These are phyloP conservation scores for Terrapene triunguis DNA, from an alignment of 2,113 vertebrate species.

Conservation along the genomic window DNA sequence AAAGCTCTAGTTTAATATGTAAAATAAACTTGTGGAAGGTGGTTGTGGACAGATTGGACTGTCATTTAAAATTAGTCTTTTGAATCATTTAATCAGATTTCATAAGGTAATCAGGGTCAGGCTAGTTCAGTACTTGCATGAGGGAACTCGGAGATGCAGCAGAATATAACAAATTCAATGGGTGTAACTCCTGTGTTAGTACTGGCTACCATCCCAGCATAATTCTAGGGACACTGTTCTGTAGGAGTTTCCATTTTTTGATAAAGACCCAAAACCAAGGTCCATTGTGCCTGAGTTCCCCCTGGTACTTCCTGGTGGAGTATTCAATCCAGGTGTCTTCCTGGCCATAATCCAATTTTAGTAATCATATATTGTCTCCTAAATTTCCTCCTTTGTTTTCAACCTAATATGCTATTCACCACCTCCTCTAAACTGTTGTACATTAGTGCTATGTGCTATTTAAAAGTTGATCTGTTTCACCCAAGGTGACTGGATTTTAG, in stretches of 20 bases:
- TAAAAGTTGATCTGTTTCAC: neutral
- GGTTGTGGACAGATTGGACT: neutral
- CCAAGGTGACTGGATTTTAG: neutral
- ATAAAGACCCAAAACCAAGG: neutral
- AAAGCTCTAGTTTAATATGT: neutral
- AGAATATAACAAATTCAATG: too few relatives aligned
- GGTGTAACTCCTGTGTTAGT: too few relatives aligned
- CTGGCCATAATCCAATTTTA: neutral
- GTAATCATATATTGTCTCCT: neutral
- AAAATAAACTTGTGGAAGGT: neutral
- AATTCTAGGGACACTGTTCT: too few relatives aligned
- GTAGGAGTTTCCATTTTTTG: too few relatives aligned
- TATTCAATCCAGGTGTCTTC: neutral
- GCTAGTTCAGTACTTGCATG: too few relatives aligned
- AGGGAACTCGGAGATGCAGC: too few relatives aligned
- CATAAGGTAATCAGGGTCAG: too few relatives aligned
- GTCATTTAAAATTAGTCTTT: neutral
- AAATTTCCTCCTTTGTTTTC: neutral
- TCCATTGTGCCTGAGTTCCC: neutral
- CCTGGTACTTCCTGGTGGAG: neutral
- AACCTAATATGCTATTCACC: neutral
- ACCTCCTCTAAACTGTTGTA: neutral
- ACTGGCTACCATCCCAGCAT: too few relatives aligned
- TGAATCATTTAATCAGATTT: too few relatives aligned
- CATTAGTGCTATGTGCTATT: neutral